Conservation (phyloP, 2,797 vertebrate genomes). For the Cyclura pinguis region DNA sequence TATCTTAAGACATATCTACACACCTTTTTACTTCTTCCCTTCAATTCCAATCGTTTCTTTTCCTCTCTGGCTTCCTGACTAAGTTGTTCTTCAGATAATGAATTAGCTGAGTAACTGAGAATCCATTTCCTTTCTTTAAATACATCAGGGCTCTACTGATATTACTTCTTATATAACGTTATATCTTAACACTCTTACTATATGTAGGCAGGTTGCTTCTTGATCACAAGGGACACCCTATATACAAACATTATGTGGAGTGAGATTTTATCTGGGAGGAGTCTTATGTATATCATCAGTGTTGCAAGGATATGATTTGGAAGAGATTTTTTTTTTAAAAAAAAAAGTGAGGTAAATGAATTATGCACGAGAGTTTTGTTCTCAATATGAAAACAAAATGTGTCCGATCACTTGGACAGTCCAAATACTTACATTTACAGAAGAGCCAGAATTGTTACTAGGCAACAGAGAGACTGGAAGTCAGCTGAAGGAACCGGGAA, state of each 20-base stretch:
- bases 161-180: no score
- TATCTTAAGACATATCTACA: no score
- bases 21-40: no score
- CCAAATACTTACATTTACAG: not conserved
- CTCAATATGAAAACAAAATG: conserved; percentile 9
- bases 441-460: conserved; percentile 58
- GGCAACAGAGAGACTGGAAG: conserved; percentile 47
- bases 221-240: not conserved
- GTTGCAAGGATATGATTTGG: not conserved
- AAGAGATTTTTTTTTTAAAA: not conserved
- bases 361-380: conserved; percentile 10
- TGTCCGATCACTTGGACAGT: conserved; percentile 9
- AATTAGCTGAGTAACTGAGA: no score
- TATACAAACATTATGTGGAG: not conserved
- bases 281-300: not conserved
- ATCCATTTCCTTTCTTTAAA: no score
- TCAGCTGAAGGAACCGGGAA: conserved; percentile 29
- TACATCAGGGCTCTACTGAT: no score
- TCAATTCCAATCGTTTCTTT: no score
- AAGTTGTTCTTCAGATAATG: no score
- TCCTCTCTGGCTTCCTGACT: no score
- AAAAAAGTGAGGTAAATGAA: not conserved
- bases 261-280: not conserved
- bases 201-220: not conserved
- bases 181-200: no score